Base-by-base conservation (phyloP, 2,113 vertebrate genomes). In the Oxyura jamaicensis region DNA sequence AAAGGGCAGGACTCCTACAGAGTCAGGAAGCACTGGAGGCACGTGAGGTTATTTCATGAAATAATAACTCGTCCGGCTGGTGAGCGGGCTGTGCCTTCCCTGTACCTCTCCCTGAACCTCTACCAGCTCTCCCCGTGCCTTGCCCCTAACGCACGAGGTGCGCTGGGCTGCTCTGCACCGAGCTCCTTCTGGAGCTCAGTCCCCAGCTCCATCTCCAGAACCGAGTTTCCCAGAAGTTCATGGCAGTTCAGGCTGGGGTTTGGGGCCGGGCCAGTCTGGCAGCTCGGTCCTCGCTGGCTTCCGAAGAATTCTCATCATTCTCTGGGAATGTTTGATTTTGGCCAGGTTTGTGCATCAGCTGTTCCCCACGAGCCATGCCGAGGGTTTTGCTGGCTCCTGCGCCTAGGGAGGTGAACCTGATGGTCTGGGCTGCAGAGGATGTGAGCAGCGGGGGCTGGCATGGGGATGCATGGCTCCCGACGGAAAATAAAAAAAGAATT, bases 201-300 rank as follows among this genome's bases (percentile, higher is more conserved):
- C 95, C 85, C 41, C 7, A 66, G 48, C 84, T 91, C 80, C 46
- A 4, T 36, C 63, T 86, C 72, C 83, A 65, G 88, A 42, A 36
- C 87, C 8, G 0, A 41, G 39, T 85, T 95, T 88, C 90, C 85
- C 93, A 83, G 65, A 94, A 96, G 95, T 92, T 95, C 90, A 81
- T 1, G 0, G 76, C 42, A 8, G 91, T 93, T 96, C 93, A 92
- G 86, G 73, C 95, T 3, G 5, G 65, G 72, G 29, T 41, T 91
- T 86, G 93, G 86, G 86, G 66, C 77, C 0, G 3, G 90, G 93
- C 91, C 91, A 90, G 93, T 95, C 93, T 93, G 91, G 90, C 91
- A 95, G 91, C 83, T 50, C 1, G 0, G 62, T 41, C 33, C 41
- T 62, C 55, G 16, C 83, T 91, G 95, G 94, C 94, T 53, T 78